These are phyloP conservation scores for Telmatherina bonti DNA, from an alignment of 2,797 vertebrate genomes.

Conservation along the genomic window DNA sequence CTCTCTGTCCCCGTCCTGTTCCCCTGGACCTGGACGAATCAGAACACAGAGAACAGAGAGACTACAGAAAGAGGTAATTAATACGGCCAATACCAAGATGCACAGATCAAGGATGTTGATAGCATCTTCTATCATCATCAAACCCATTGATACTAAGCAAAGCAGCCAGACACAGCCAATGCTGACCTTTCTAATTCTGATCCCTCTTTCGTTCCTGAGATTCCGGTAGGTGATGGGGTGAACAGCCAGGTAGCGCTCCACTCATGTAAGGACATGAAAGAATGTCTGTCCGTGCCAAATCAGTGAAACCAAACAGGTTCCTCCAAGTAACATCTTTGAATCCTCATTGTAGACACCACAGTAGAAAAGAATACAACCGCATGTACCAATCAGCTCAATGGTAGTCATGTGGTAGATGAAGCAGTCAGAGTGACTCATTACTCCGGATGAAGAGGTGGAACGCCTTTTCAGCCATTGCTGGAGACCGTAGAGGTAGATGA, in stretches of 20 bases:
- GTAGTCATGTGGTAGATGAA: slow-evolving; percentile 21
- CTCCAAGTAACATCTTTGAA: neutral
- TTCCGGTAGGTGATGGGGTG: slow-evolving; percentile 16
- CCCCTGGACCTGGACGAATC: no score
- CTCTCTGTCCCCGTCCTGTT: no score
- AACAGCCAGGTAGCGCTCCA: neutral
- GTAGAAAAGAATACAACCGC: neutral
- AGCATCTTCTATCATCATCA: no score
- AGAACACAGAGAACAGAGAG: no score
- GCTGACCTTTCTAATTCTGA: neutral
- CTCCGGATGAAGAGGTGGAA: neutral
- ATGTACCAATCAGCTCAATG: slow-evolving; percentile 2
- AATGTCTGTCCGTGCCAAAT: slow-evolving; percentile 8
- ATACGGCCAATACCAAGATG: no score
- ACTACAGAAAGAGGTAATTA: no score
- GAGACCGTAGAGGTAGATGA: slow-evolving; percentile 14
- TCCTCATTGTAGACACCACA: neutral
- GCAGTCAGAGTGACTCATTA: slow-evolving; percentile 14
- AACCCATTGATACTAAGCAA: no score
- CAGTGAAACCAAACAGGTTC: neutral
- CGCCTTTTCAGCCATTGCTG: neutral
- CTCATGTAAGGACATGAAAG: neutral
- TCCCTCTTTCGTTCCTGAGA: no score
- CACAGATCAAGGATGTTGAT: no score
- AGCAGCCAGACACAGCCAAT: no score